phyloP scores from a whole-genome alignment of 1,140 invertebrate species.

The Drosophila bocki region DNA sequence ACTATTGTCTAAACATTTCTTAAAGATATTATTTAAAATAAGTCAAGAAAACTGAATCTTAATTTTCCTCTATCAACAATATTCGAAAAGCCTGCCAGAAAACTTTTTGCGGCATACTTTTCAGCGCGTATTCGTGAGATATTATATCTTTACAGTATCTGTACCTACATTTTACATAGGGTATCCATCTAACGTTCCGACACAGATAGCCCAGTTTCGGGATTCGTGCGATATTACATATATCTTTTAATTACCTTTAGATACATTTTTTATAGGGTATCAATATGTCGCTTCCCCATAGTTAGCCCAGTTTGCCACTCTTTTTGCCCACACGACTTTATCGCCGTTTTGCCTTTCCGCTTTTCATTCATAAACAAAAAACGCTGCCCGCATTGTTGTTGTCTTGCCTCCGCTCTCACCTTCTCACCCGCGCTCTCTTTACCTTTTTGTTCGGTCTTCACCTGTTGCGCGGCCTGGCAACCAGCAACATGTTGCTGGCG shows the following conservation, averaged over 20 bases:
- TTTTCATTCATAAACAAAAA: conserved; percentile 81
- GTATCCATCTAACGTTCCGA: not conserved
- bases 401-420: conserved; percentile 5
- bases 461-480: conserved; percentile 56
- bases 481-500: conserved; percentile 38
- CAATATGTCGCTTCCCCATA: not conserved
- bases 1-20: not conserved
- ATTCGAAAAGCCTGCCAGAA: not conserved
- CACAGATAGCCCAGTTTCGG: conserved; percentile 3
- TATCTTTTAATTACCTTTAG: not conserved
- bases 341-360: conserved; percentile 65
- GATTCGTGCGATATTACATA: not conserved
- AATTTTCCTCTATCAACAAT: not conserved
- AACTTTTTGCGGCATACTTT: not conserved
- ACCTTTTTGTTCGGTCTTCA: conserved; percentile 40
- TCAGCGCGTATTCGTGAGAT: too few species aligned
- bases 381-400: conserved; percentile 47
- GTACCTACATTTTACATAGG: not conserved
- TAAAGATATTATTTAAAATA: not conserved
- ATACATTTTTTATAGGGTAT: not conserved
- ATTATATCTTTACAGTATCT: not conserved
- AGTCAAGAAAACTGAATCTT: not conserved
- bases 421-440: conserved; percentile 2
- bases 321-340: conserved; percentile 66
- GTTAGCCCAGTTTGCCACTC: conserved; percentile 24